Percentiles rank a stretch among this genome's conserved stretches.
Conservation (phyloP, 2,888 invertebrate genomes). For the Azorinus chamasolen region DNA sequence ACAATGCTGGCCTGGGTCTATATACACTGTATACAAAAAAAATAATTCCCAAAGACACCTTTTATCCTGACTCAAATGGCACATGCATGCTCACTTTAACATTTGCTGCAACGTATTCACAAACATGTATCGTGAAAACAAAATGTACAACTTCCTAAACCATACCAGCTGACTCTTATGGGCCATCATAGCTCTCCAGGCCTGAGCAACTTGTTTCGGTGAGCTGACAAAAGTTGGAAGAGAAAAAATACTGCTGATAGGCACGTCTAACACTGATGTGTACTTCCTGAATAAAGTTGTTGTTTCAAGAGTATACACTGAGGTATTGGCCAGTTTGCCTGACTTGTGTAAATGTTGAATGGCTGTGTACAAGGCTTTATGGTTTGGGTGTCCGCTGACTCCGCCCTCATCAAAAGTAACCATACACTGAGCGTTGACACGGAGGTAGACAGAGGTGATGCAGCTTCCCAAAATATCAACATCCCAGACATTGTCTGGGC, state of each 20-base stretch:
- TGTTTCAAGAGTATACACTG: constrained; percentile 93
- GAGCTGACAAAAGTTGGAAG: constrained; percentile 57
- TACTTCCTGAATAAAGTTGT: constrained; percentile 96
- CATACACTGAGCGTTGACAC: constrained; percentile 86
- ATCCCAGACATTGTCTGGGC: constrained; percentile 92
- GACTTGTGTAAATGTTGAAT: constrained; percentile 70
- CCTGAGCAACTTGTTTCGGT: constrained; percentile 41
- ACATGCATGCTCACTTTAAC: neutral
- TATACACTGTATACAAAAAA: too few species aligned
- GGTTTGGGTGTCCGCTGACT: constrained; percentile 97
- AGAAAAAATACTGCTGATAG: constrained; percentile 87
- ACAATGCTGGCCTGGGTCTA: too few species aligned
- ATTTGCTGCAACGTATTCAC: constrained; percentile 91
- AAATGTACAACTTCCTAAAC: constrained; percentile 96
- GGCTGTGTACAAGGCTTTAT: constrained; percentile 88
- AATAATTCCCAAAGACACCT: too few species aligned
- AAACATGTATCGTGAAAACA: constrained; percentile 95
- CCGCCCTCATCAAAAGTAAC: constrained; percentile 98
- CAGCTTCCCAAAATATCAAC: constrained; percentile 89
- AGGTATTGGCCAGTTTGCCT: constrained; percentile 49
- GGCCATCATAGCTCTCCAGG: constrained; percentile 92
- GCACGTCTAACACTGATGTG: constrained; percentile 92
- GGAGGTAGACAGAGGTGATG: constrained; percentile 90
- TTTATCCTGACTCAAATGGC: too few species aligned
- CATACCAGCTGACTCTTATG: constrained; percentile 98